Base-by-base conservation (phyloP, 2,888 invertebrate species). In the Clanis bilineata region DNA sequence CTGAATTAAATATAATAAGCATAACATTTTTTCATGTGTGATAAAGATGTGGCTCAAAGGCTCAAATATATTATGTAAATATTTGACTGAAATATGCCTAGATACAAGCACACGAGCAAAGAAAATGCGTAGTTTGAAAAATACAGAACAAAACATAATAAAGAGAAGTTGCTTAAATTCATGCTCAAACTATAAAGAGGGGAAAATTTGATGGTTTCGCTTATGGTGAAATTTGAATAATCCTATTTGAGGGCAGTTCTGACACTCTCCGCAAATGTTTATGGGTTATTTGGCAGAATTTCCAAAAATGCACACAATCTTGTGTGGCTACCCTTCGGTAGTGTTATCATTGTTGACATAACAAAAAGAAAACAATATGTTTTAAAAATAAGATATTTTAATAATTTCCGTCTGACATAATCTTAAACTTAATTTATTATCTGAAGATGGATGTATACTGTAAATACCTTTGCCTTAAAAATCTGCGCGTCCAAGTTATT, bases 181-280 rank as follows among this genome's bases (percentile, higher is more conserved):
- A n/a, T n/a, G n/a, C n/a, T n/a, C n/a, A n/a, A n/a, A n/a, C n/a
- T n/a, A 6, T 28, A n/a, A 41, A 4, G 7, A 7, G 3, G 10
- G 28, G 51, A 10, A 18, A 15, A 51, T 23, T 45, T 45, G 2
- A 15, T 12, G 18, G 23, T 28, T 15, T n/a, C 28, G 28, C 9
- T 51, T 32, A 32, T 51, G 5, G 51, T 28, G 3, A 32, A 51
- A 51, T 51, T 51, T 51, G 32, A 51, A 51, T 51, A 51, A 51
- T 51, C 51, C 32, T 15, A 32, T 51, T 32, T 15, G 18, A 18
- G 18, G 28, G 10, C 18, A 18, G 32, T 5, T 28, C 10, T 9
- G 47, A 23, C 18, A 51, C 51, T 18, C n/a, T 15, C 15, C 28
- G 28, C 28, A 51, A 10, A 51, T 28, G 28, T 51, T 9, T 51